Evolutionary conservation across 1,140 invertebrate genomes (phyloP), one percentile per base, ranked within the genome.

Genomic region (Mycetomoellerius zeteki): DNA sequence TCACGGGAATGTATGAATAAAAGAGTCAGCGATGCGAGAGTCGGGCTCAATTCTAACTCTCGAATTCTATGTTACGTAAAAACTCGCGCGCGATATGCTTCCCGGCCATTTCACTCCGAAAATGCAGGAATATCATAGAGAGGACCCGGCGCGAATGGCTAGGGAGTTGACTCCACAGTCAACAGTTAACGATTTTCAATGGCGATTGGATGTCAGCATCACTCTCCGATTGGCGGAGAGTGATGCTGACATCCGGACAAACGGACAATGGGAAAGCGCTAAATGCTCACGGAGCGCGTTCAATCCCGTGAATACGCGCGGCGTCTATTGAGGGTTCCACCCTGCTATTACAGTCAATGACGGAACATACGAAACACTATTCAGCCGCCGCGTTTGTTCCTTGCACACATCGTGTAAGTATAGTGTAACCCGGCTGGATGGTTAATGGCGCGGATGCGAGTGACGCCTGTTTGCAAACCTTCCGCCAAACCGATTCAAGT

Each of bases 311-410:
- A 91, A 87, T 90, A 85, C 86, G 71, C 81, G 67, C 87, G 89
- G 65, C 90, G 86, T 90, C 87, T 88, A 91, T 91, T 87, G 89
- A 89, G 89, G 89, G 87, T 89, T 85, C 90, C 88, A 91, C 89
- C 90, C 90, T 71, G 90, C 89, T 91, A 91, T 91, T 91, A 91
- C 89, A 91, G 90, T 91, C 89, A 91, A 91, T 91, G 90, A 88
- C 73, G 85, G 89, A 91, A 90, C 89, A 91, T 91, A 91, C 87
- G 90, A 91, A 91, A 91, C 90, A 91, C 90, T 91, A 91, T 91
- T 91, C 89, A 91, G 82, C 67, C 90, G 71, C 21, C 69, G 82
- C 87, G 90, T 88, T 91, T 89, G 90, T 89, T 91, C 89, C 89
- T 91, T 91, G 84, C 90, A 90, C 90, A 87, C 89, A 87, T 90